Evolutionary conservation across 2,113 vertebrate genomes (phyloP).

Genomic region (Aythya baeri): DNA sequence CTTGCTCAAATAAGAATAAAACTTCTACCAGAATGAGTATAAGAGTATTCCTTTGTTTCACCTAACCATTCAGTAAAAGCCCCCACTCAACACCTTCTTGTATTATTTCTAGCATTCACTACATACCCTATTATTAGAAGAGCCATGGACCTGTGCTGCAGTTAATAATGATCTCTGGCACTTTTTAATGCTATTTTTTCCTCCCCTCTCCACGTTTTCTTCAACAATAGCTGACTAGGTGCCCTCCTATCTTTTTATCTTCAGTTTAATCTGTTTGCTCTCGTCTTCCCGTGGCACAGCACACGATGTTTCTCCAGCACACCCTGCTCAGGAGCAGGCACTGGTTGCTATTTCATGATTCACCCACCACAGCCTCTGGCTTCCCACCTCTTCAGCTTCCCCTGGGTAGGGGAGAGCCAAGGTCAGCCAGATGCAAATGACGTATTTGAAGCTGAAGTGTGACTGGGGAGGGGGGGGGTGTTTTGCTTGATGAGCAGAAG

Average conservation of each 20-base stretch:
- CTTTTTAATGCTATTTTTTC: not conserved
- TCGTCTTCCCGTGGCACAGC: not conserved
- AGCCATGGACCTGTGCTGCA: not conserved
- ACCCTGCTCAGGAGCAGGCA: rapidly evolving
- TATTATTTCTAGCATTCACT: not conserved
- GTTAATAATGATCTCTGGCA: not conserved
- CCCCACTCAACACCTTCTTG: not conserved
- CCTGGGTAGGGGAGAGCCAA: rapidly evolving
- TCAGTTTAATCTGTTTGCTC: not conserved
- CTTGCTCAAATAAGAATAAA: not conserved
- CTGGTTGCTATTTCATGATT: not conserved
- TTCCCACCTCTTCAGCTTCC: not conserved
- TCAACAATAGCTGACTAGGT: not conserved
- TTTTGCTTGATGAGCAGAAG: not conserved
- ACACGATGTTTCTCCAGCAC: not conserved
- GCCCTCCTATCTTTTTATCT: not conserved
- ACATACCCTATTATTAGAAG: not conserved
- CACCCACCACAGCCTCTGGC: not conserved
- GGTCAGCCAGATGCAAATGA: constrained; percentile 21
- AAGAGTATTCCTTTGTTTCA: not conserved
- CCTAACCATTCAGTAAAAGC: not conserved
- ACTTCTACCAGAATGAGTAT: not conserved
- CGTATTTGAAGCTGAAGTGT: not conserved
- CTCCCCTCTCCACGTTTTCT: not conserved
- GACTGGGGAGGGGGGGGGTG: rapidly evolving